Base-by-base conservation (phyloP, 2,797 vertebrate genomes). In the Sebastes matsubarae region DNA sequence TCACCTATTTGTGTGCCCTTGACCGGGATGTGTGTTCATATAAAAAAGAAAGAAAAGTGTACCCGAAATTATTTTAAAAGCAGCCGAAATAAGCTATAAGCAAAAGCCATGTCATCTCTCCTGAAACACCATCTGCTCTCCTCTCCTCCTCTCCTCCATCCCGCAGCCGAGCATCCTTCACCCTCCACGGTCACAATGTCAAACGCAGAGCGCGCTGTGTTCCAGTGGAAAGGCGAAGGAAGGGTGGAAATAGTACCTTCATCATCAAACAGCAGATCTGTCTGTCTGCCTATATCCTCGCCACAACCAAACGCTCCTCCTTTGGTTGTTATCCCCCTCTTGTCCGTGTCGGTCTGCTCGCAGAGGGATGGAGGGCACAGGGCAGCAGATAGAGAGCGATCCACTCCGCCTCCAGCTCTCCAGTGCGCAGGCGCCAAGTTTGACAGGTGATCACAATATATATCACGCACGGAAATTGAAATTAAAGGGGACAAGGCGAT, bases 91-190 rank as follows among this genome's bases (percentile, higher is more conserved):
- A 84, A 92, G 91, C 75, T 85, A 93, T 85, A 93, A 84, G 82
- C 57, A 90, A 87, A 82, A 83, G 87, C 92, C 83, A 89, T 60
- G 75, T 92, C 93, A 90, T 92, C 82, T 91, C 87, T 91, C 87
- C 82, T 32, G 34, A 82, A 89, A 92, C 85, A 81, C 89, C 78
- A 82, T 92, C 78, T 77, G 80, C 73, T 82, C 79, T 87, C 81
- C 79, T 72, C 34, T 75, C 86, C 88, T 85, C 91, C 89, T 89
- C 85, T 38, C 38, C 38, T 38, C 94, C 95, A 79, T 95, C 96
- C 94, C 96, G 96, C 93, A 97, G 90, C 95, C 96, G 96, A 93
- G 96, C 96, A 94, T 97, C 97, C 92, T 97, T 98, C 94, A 97
- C 97, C 97, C 97, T 97, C 95, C 93, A 90, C 86, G 94, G 88